Conservation (phyloP, 2,888 invertebrate genomes). For the Acrobeloides nanus region DNA sequence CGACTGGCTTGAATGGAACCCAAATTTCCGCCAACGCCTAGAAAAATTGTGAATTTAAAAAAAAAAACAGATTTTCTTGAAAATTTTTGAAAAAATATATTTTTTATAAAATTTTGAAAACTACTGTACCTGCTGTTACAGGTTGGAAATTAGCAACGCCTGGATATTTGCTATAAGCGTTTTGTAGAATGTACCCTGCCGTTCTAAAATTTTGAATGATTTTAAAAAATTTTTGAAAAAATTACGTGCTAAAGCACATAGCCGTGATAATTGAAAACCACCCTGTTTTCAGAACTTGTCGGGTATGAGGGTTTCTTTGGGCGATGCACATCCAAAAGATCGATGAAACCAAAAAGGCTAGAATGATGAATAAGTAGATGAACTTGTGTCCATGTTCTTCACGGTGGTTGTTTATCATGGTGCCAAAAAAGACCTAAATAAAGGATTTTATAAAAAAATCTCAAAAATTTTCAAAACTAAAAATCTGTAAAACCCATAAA, state of each 20-base stretch:
- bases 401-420: slow-evolving; percentile 5
- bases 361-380: slow-evolving; percentile 10
- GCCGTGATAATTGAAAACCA: slow-evolving; percentile 11
- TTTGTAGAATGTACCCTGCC: slow-evolving; percentile 39
- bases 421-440: slow-evolving; percentile 20
- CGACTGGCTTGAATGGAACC: slow-evolving; percentile 39
- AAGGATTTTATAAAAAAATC: slow-evolving; percentile 4
- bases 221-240: too few species aligned
- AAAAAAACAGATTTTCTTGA: too few species aligned
- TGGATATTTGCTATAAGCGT: slow-evolving; percentile 31
- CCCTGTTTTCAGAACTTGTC: slow-evolving; percentile 20
- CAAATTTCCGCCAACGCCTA: slow-evolving; percentile 47
- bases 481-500: too few species aligned
- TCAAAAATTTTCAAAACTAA: too few species aligned
- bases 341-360: slow-evolving; percentile 53
- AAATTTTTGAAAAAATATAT: too few species aligned
- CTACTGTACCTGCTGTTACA: too few species aligned
- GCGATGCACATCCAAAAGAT: slow-evolving; percentile 17
- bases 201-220: too few species aligned
- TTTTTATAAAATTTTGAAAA: too few species aligned
- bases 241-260: too few species aligned
- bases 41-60: too few species aligned
- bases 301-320: slow-evolving; percentile 9
- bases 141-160: slow-evolving; percentile 45
- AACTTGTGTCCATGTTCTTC: slow-evolving; percentile 4